Percentiles rank a stretch among this genome's conserved stretches.
These are phyloP conservation scores for Oncorhynchus gorbuscha DNA, from an alignment of 2,113 vertebrate genomes.

Conservation along the genomic window DNA sequence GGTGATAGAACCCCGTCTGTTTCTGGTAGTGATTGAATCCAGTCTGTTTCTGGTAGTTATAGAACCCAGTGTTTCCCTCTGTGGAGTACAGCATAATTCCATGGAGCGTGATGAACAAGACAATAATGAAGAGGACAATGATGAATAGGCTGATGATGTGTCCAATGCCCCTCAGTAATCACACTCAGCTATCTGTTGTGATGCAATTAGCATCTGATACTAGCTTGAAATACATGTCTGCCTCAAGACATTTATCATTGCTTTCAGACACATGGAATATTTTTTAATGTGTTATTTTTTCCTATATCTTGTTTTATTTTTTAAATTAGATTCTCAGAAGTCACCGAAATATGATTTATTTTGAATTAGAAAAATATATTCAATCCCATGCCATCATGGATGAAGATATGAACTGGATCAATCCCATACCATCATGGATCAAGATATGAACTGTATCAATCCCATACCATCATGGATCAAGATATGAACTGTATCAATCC, in stretches of 20 bases:
- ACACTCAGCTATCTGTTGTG: conserved; percentile 41
- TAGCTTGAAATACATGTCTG: conserved; percentile 44
- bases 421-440: too few species aligned
- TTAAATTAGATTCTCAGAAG: too few species aligned
- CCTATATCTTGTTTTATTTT: too few species aligned
- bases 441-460: too few species aligned
- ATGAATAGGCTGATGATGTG: conserved; percentile 56
- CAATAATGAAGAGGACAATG: conserved; percentile 13
- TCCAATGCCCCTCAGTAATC: neutral
- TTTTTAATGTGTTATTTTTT: conserved; percentile 9
- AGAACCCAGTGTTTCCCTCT: neutral
- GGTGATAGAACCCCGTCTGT: too few species aligned
- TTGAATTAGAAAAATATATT: conserved; percentile 30
- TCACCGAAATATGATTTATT: conserved; percentile 15
- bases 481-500: too few species aligned
- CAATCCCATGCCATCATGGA: conserved; percentile 35
- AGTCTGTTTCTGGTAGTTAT: too few species aligned
- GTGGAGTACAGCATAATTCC: conserved; percentile 32
- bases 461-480: too few species aligned
- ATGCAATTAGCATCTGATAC: conserved; percentile 59
- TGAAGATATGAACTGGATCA: conserved; percentile 35
- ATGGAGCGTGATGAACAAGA: conserved; percentile 14
- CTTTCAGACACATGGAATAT: conserved; percentile 50
- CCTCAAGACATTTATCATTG: conserved; percentile 58
- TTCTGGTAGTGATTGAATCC: too few species aligned